These are phyloP conservation scores for Blastobasis lacticolella DNA, from an alignment of 2,888 invertebrate genomes.

Conservation along the genomic window DNA sequence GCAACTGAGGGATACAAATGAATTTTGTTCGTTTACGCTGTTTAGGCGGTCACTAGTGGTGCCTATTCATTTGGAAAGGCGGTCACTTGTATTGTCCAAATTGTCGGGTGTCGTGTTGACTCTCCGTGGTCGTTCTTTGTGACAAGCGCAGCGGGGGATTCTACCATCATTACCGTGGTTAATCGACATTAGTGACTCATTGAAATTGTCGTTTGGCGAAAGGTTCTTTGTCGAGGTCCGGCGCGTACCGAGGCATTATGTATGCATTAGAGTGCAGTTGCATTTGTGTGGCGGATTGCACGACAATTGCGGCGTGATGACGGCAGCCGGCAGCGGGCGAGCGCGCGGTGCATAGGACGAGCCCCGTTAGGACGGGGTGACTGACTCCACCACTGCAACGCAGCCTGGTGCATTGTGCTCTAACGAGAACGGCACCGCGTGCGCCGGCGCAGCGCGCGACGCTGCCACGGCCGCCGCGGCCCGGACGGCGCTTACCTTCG, in stretches of 20 bases:
- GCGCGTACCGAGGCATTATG: constrained; percentile 29
- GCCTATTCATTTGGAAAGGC: constrained; percentile 8
- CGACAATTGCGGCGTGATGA: constrained; percentile 57
- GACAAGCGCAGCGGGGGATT: constrained; percentile 42
- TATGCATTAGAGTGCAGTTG: constrained; percentile 48
- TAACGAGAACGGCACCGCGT: constrained; percentile 68
- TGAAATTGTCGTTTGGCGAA: constrained; percentile 12
- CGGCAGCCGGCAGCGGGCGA: constrained; percentile 40
- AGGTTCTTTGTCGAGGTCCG: constrained; percentile 19
- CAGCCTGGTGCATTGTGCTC: constrained; percentile 73
- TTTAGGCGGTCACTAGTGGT: constrained; percentile 15
- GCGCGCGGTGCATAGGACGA: constrained; percentile 57
- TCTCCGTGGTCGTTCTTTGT: constrained; percentile 31
- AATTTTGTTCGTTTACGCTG: too few relatives aligned
- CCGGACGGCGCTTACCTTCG: constrained; percentile 41
- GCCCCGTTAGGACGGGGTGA: constrained; percentile 71
- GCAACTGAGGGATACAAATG: too few relatives aligned
- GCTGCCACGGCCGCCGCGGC: constrained; percentile 3
- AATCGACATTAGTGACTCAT: constrained; percentile 9
- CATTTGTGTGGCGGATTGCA: constrained; percentile 58
- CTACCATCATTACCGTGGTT: constrained; percentile 35
- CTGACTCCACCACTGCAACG: constrained; percentile 67
- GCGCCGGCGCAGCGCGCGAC: constrained; percentile 28
- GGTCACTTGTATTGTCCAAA: constrained; percentile 15
- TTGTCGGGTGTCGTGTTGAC: constrained; percentile 21